These are phyloP conservation scores for Lasioglossum figueresi DNA, from an alignment of 2,888 invertebrate genomes.

Conservation along the genomic window DNA sequence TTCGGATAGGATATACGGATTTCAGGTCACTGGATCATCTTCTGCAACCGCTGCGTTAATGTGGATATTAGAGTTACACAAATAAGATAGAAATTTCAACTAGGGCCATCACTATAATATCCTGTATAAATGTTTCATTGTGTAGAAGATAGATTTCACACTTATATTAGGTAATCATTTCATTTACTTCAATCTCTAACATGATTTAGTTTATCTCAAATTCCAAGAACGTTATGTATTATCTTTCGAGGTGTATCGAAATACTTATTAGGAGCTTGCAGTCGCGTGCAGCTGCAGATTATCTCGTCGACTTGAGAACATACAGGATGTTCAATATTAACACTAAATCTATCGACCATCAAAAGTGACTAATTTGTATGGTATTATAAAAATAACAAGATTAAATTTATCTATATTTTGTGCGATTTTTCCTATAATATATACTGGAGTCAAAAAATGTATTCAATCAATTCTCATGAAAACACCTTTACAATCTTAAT, in stretches of 20 bases:
- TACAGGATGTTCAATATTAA: not conserved
- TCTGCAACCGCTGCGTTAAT: not conserved
- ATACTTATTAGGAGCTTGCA: not conserved
- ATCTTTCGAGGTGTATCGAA: not conserved
- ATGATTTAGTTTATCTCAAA: not conserved
- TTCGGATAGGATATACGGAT: conserved; percentile 32
- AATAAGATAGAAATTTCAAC: not conserved
- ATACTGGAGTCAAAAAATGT: too few relatives aligned
- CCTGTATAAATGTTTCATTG: not conserved
- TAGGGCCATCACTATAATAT: not conserved
- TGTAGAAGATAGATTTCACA: not conserved
- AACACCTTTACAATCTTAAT: too few relatives aligned
- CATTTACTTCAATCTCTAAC: not conserved
- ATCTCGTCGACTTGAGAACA: not conserved
- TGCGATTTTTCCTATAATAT: too few relatives aligned
- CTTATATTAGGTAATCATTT: not conserved
- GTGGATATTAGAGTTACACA: too few relatives aligned
- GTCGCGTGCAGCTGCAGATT: conserved; percentile 2
- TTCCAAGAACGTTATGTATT: not conserved
- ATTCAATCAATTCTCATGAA: too few relatives aligned
- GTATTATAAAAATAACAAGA: too few relatives aligned
- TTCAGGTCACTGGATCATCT: conserved; percentile 38
- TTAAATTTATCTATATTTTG: too few relatives aligned
- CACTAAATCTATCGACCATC: too few relatives aligned
- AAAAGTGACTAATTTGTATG: too few relatives aligned